A percentile compares a stretch with the other conserved stretches of the same genome.
These are phyloP conservation scores for Drosophila maculinotata DNA, from an alignment of 2,888 invertebrate genomes.

Conservation along the genomic window DNA sequence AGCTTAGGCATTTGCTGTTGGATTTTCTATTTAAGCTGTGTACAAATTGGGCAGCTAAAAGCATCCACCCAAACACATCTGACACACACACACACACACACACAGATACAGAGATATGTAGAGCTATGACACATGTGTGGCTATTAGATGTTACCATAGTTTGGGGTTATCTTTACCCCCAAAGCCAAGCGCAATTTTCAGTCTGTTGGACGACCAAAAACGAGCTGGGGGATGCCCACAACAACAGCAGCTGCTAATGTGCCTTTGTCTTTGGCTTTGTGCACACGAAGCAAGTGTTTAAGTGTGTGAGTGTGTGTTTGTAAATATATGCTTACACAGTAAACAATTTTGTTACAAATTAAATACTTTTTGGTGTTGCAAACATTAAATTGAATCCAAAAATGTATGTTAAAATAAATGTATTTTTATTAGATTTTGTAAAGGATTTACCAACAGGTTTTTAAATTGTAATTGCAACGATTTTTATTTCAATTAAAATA, in stretches of 20 bases:
- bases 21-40: conserved; percentile 52
- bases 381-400: too few species aligned
- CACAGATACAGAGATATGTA: neutral
- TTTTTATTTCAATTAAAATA: too few species aligned
- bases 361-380: neutral
- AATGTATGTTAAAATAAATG: too few species aligned
- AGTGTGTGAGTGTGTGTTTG: conserved; percentile 22
- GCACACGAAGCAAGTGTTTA: conserved; percentile 14
- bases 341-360: neutral
- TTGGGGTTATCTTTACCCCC: conserved; percentile 35
- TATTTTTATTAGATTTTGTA: too few species aligned
- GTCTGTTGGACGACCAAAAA: conserved; percentile 23
- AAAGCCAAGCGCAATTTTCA: conserved; percentile 6
- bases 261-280: conserved; percentile 50
- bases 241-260: conserved; percentile 58
- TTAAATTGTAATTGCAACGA: too few species aligned
- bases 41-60: conserved; percentile 53
- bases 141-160: conserved; percentile 52
- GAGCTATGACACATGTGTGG: conserved; percentile 21
- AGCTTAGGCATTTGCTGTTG: conserved; percentile 30
- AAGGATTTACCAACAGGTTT: too few species aligned
- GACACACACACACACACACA: neutral
- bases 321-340: conserved; percentile 19
- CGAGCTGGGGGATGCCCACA: conserved; percentile 20
- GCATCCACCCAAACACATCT: conserved; percentile 6